Evolutionary conservation across 92 coral and sea anemone genomes (phyloP), one percentile per base, ranked within the genome.

Genomic region (Ricordea florida): DNA sequence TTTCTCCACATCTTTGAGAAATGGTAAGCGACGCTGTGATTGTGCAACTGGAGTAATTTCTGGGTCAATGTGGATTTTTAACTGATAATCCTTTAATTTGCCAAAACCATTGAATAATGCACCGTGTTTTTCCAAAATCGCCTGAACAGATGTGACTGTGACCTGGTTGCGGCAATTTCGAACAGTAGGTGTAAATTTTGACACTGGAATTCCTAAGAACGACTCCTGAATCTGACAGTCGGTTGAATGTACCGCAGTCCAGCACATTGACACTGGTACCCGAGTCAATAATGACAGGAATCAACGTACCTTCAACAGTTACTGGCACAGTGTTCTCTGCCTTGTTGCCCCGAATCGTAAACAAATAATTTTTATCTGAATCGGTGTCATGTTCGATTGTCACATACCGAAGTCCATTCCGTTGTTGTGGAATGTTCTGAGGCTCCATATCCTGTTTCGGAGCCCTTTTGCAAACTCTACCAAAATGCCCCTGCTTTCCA

Each of bases 401-500:
- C 20, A 35, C 65, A 15, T 70, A 42, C 48, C 23, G 25, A 52
- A 33, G 31, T 22, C 65, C 37, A 33, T 42, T 34, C 45, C 48
- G 17, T 34, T 70, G 44, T 13, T 33, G 51, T 32, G 78, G 8
- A 51, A 13, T 26, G 13, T n/a, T 22, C 14, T 10, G 48, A 16
- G 43, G 22, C 11, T 29, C 36, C 3, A 22, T 34, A 15, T n/a
- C 43, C 18, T 2, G 51, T 42, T 52, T 53, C 64, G 32, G 28
- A 20, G 47, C 30, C 3, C 71, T 30, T 21, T 60, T 45, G 44
- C 62, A n/a, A n/a, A n/a, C n/a, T n/a, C n/a, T n/a, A n/a, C n/a
- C n/a, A 69, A 79, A 59, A 57, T 76, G 37, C 57, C 86, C 37
- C 44, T 33, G 49, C 69, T 80, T 30, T n/a, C 72, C 66, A 44